Percentiles rank a stretch among this genome's conserved stretches.
Conservation (phyloP, 2,888 invertebrate genomes). For the Physocephala rufipes region DNA sequence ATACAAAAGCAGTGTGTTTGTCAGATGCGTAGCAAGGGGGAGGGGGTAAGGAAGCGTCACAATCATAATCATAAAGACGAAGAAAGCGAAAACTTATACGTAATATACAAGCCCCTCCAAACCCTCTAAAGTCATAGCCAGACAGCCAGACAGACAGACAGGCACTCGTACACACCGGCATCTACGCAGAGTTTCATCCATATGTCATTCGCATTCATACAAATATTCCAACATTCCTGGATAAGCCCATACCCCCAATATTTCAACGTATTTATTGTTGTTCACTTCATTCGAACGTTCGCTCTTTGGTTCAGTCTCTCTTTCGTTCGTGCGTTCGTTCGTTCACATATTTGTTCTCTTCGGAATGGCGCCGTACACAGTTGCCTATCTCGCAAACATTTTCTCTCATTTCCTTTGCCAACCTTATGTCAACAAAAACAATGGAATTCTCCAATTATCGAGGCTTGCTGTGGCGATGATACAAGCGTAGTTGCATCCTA, state of each 20-base stretch:
- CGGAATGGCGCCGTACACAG: no score
- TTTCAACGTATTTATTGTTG: background rate
- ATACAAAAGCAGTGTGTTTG: no score
- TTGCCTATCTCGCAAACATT: no score
- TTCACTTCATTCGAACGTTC: background rate
- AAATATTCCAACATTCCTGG: slow-evolving; percentile 6
- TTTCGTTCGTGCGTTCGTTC: background rate
- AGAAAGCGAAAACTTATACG: background rate
- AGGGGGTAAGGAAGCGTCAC: background rate
- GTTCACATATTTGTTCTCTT: background rate
- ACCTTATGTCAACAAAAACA: no score
- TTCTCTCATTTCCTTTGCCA: no score
- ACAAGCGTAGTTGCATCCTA: background rate
- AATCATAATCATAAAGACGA: slow-evolving; percentile 3
- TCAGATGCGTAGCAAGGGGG: background rate
- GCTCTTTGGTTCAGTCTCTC: background rate
- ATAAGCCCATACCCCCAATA: background rate
- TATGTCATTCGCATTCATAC: slow-evolving; percentile 12
- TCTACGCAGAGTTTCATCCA: background rate
- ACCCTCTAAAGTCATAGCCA: slow-evolving; percentile 25
- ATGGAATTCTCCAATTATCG: no score
- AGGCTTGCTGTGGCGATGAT: no score
- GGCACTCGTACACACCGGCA: background rate
- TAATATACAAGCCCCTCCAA: slow-evolving; percentile 29
- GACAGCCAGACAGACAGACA: slow-evolving; percentile 4